Evolutionary conservation across 2,888 invertebrate species (phyloP).

Genomic region (Metellina segmentata): DNA sequence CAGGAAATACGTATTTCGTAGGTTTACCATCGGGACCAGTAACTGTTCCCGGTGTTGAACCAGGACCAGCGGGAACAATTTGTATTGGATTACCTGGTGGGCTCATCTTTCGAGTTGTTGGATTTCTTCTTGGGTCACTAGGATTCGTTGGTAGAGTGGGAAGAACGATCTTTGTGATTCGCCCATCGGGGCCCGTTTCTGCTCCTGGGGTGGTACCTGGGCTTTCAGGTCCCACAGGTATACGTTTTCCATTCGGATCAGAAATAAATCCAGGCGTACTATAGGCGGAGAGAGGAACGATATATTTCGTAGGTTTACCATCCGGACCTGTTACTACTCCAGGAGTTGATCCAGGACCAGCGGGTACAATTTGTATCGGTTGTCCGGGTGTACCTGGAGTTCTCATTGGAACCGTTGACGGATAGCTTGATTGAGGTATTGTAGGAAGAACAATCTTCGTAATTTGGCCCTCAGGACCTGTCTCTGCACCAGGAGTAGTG

Average conservation of each 20-base stretch:
- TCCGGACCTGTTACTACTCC: constrained; percentile 16
- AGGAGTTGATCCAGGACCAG: constrained; percentile 20
- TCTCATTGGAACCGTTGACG: too few relatives aligned
- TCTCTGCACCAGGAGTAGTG: constrained; percentile 9
- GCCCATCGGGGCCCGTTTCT: neutral
- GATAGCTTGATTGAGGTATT: neutral
- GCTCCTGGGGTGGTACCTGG: constrained; percentile 10
- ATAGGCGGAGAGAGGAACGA: neutral
- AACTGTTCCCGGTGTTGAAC: constrained; percentile 15
- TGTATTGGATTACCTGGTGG: constrained; percentile 19
- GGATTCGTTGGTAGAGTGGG: neutral
- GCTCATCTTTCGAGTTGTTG: neutral
- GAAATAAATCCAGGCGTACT: neutral
- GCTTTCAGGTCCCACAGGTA: neutral
- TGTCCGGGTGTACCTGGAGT: neutral
- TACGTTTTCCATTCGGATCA: neutral
- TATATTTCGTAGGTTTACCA: neutral
- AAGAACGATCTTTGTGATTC: neutral
- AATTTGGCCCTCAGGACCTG: neutral
- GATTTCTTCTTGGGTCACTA: too few relatives aligned
- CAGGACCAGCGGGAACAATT: constrained; percentile 9
- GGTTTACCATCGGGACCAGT: constrained; percentile 18
- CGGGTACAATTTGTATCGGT: constrained; percentile 13
- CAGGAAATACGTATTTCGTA: constrained; percentile 9
- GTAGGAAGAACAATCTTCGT: neutral